These are phyloP conservation scores for Andrena camellia DNA, from an alignment of 2,888 invertebrate genomes.

Conservation along the genomic window DNA sequence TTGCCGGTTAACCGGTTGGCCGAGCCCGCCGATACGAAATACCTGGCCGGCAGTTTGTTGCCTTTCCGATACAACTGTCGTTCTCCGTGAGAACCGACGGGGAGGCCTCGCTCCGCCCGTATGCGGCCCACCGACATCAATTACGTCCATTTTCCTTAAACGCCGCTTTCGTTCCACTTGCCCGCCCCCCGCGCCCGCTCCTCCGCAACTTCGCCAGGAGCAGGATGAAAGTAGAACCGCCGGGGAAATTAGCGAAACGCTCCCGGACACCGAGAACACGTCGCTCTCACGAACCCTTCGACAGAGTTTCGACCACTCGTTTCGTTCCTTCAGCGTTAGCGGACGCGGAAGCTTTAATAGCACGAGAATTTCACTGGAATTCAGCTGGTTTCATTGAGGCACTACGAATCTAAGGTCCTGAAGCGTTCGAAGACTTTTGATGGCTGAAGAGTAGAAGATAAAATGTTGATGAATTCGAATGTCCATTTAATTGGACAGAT, in stretches of 20 bases:
- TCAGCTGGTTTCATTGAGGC: background rate
- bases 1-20: constrained; percentile 85
- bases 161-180: constrained; percentile 12
- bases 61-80: constrained; percentile 71
- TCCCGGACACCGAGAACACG: background rate
- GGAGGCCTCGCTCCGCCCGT: constrained; percentile 42
- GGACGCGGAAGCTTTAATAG: background rate
- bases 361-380: background rate
- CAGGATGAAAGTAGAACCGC: constrained; percentile 6
- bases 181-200: background rate
- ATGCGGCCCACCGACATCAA: constrained; percentile 52
- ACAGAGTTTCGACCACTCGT: background rate
- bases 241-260: constrained; percentile 16
- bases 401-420: background rate
- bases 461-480: too few relatives aligned
- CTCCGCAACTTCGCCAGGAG: background rate
- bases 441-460: too few relatives aligned
- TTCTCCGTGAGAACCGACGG: constrained; percentile 68
- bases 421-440: too few relatives aligned
- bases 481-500: background rate
- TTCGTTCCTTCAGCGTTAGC: background rate
- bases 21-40: constrained; percentile 79
- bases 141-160: constrained; percentile 62
- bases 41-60: constrained; percentile 71
- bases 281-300: background rate